Conservation (phyloP, 2,797 vertebrate genomes). For the Urosaurus nigricauda region DNA sequence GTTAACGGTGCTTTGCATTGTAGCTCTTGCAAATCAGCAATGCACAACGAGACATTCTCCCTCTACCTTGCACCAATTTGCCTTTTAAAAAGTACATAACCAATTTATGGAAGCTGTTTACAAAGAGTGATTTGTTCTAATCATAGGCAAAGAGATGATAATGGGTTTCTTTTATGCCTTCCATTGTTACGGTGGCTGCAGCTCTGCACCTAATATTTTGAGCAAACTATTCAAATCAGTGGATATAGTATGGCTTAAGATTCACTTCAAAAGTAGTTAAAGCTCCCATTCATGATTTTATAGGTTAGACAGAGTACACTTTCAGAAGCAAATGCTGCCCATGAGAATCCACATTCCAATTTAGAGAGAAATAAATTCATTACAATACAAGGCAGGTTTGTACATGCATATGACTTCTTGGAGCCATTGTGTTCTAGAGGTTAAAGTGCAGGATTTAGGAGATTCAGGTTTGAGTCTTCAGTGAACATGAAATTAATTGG, state of each 20-base stretch:
- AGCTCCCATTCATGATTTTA: slow-evolving; percentile 43
- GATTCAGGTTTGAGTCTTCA: background rate
- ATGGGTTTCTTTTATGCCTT: slow-evolving; percentile 21
- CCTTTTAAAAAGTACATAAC: slow-evolving; percentile 46
- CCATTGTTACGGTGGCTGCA: slow-evolving; percentile 47
- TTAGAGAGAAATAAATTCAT: background rate
- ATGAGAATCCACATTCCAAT: background rate
- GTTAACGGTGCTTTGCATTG: slow-evolving; percentile 17
- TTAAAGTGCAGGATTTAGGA: background rate
- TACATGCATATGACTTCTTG: background rate
- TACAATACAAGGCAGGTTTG: background rate
- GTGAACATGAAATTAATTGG: background rate
- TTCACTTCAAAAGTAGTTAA: slow-evolving; percentile 33
- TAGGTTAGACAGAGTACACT: slow-evolving; percentile 10
- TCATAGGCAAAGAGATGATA: slow-evolving; percentile 45
- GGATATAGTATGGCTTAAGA: slow-evolving; percentile 32
- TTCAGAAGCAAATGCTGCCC: slow-evolving; percentile 31
- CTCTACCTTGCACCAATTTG: slow-evolving; percentile 38
- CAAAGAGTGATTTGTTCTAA: slow-evolving; percentile 47
- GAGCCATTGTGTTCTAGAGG: background rate
- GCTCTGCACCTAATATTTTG: slow-evolving; percentile 25
- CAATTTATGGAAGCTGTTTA: slow-evolving; percentile 50
- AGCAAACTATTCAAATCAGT: slow-evolving; percentile 41
- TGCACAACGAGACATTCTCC: background rate
- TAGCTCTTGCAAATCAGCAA: slow-evolving; percentile 32